Evolutionary conservation across 2,888 invertebrate genomes (phyloP).

Genomic region (Cerastoderma edule): DNA sequence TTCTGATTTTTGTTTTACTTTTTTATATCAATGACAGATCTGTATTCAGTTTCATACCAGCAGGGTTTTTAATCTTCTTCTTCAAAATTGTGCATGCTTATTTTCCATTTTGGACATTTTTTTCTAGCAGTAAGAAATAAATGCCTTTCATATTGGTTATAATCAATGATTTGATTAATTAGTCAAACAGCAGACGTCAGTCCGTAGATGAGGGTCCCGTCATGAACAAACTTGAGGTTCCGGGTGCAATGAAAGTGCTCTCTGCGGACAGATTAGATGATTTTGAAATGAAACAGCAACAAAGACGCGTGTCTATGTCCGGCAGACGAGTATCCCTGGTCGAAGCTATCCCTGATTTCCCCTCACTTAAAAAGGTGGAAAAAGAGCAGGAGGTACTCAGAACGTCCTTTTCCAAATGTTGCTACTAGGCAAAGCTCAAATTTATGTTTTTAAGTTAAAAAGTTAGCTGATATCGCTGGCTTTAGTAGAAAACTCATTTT

Average conservation of each 20-base stretch:
- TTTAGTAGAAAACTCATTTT: conserved; percentile 16
- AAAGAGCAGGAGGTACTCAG: conserved; percentile 78
- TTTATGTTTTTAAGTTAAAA: conserved; percentile 20
- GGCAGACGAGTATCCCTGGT: conserved; percentile 78
- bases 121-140: too few species aligned
- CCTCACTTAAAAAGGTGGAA: conserved; percentile 87
- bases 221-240: conserved; percentile 66
- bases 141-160: too few species aligned
- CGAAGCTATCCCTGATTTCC: conserved; percentile 98
- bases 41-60: too few species aligned
- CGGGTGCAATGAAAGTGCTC: conserved; percentile 63
- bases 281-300: conserved; percentile 68
- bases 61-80: too few species aligned
- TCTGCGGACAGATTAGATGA: conserved; percentile 77
- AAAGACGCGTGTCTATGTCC: conserved; percentile 76
- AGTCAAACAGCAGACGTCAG: conserved; percentile 68
- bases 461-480: conserved; percentile 4
- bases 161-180: conserved; percentile 19
- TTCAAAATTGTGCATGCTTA: too few species aligned
- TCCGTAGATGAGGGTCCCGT: conserved; percentile 65
- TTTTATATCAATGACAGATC: too few species aligned
- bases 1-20: too few species aligned
- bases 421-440: conserved; percentile 7
- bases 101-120: too few species aligned
- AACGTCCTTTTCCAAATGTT: conserved; percentile 25